Evolutionary conservation across 2,888 invertebrate genomes (phyloP).

Genomic region (Ennomos erosarius): DNA sequence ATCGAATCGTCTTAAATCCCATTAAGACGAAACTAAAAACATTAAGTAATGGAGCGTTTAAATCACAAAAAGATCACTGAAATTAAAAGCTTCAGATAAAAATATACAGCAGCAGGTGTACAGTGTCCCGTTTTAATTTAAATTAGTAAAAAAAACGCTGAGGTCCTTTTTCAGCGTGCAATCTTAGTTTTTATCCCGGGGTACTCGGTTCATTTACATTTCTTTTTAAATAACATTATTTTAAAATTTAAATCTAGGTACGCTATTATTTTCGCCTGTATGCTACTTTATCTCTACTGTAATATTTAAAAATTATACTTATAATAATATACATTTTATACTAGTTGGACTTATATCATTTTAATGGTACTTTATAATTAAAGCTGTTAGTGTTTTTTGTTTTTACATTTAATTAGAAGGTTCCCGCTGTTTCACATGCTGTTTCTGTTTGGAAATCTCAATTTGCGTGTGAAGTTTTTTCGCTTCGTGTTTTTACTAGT

Average conservation of each 20-base stretch:
- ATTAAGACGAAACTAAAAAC: neutral
- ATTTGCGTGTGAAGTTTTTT: too few relatives aligned
- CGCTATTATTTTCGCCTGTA: too few relatives aligned
- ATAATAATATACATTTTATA: too few relatives aligned
- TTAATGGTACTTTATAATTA: too few relatives aligned
- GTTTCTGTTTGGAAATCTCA: too few relatives aligned
- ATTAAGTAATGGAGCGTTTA: neutral
- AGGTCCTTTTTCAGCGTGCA: slow-evolving; percentile 27
- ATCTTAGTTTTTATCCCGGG: slow-evolving; percentile 37
- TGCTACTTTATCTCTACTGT: too few relatives aligned
- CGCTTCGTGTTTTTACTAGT: too few relatives aligned
- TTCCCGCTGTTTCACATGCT: too few relatives aligned
- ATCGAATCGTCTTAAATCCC: neutral
- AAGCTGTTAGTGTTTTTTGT: too few relatives aligned
- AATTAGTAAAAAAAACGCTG: slow-evolving; percentile 19
- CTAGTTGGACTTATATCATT: too few relatives aligned
- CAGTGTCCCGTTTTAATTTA: slow-evolving; percentile 22
- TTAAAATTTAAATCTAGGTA: too few relatives aligned
- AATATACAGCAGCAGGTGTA: slow-evolving; percentile 18
- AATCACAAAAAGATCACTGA: slow-evolving; percentile 8
- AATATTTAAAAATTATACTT: too few relatives aligned
- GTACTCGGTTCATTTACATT: slow-evolving; percentile 43
- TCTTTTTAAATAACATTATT: neutral
- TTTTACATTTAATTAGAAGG: slow-evolving; percentile 26
- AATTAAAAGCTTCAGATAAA: slow-evolving; percentile 10